phyloP scores from a whole-genome alignment of 2,888 invertebrate species.

The Drosophila percnosoma region DNA sequence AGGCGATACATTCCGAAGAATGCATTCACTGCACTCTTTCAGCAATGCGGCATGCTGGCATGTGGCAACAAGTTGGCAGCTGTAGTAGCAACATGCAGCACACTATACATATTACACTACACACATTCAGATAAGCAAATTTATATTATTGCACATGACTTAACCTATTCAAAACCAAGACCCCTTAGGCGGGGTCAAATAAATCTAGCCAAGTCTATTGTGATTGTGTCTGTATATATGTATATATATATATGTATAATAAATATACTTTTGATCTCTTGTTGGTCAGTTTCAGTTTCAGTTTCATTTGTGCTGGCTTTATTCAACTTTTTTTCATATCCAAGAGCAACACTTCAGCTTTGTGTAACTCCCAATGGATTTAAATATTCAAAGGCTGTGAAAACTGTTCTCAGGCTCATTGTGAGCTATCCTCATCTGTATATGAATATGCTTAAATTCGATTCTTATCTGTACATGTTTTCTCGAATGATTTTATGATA shows the following conservation, averaged over 20 bases:
- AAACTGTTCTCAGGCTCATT: neutral
- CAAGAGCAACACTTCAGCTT: neutral
- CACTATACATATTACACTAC: neutral
- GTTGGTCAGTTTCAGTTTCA: neutral
- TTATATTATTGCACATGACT: neutral
- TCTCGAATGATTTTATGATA: neutral
- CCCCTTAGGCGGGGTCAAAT: neutral
- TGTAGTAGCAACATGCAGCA: neutral
- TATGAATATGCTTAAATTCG: neutral
- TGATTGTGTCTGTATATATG: neutral
- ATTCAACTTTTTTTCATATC: neutral
- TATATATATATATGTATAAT: neutral
- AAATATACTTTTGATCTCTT: neutral
- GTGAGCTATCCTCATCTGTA: neutral
- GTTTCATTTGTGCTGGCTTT: neutral
- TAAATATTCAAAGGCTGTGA: neutral
- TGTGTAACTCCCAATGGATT: neutral
- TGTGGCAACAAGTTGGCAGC: constrained; percentile 11
- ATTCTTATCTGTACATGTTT: neutral
- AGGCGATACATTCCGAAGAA: constrained; percentile 1
- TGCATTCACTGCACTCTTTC: neutral
- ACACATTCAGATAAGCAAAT: neutral
- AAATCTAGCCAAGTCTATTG: neutral
- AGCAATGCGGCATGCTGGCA: constrained; percentile 1
- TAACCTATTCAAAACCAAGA: neutral